A percentile compares a stretch with the other conserved stretches of the same genome.
These are phyloP conservation scores for Sinocyclocheilus grahami DNA, from an alignment of 2,113 vertebrate species.

Conservation along the genomic window DNA sequence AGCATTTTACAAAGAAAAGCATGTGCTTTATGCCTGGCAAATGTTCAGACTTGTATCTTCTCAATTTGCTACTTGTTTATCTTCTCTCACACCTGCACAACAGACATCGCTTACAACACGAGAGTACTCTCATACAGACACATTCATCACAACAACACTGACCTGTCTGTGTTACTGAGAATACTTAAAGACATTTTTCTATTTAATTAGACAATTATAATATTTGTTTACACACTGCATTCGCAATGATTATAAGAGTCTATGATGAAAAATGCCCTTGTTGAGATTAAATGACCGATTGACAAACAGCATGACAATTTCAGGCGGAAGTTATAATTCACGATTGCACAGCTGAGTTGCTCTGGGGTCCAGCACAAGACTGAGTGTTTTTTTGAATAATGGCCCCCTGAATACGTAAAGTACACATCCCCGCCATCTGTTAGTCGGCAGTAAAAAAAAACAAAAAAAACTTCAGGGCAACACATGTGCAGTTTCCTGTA, in stretches of 20 bases:
- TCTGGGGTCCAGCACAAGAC: conserved; percentile 9
- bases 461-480: conserved; percentile 17
- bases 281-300: conserved; percentile 1
- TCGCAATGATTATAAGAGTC: too few species aligned
- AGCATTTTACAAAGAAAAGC: conserved; percentile 16
- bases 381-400: conserved; percentile 33
- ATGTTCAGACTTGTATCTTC: conserved; percentile 22
- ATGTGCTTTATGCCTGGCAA: not conserved
- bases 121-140: conserved; percentile 11
- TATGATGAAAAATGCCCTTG: not conserved
- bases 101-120: conserved; percentile 10
- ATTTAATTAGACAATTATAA: not conserved
- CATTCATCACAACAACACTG: not conserved
- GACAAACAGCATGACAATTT: conserved; percentile 28
- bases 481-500: conserved; percentile 26
- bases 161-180: conserved; percentile 3
- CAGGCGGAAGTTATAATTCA: conserved; percentile 20
- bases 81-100: conserved; percentile 38
- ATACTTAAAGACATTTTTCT: not conserved
- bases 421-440: conserved; percentile 51
- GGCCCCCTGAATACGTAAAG: conserved; percentile 25
- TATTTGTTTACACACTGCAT: not conserved
- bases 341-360: conserved; percentile 26
- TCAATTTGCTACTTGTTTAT: conserved; percentile 30
- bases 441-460: conserved; percentile 29